phyloP scores from a whole-genome alignment of 2,797 vertebrate species.

The Neosalanx taihuensis region DNA sequence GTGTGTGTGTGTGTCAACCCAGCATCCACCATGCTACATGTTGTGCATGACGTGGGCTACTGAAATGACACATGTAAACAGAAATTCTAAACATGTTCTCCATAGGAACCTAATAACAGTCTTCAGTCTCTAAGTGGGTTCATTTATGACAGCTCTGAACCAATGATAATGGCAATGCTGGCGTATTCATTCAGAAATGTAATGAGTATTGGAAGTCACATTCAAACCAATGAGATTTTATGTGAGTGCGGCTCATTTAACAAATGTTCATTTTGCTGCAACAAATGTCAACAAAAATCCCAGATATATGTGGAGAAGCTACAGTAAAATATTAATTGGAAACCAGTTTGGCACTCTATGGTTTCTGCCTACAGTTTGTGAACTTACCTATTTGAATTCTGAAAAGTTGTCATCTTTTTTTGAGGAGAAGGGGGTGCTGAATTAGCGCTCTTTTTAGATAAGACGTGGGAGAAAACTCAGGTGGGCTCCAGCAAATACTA shows the following conservation, averaged over 20 bases:
- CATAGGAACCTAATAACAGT: constrained; percentile 55
- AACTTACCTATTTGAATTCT: constrained; percentile 10
- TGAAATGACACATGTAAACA: constrained; percentile 40
- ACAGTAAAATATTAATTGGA: no score
- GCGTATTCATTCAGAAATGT: neutral
- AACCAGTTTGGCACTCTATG: no score
- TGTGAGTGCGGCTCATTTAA: no score
- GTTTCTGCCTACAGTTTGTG: no score
- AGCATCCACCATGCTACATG: constrained; percentile 17
- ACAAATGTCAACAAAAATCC: no score
- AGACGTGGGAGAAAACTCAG: constrained; percentile 57
- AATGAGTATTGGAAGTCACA: no score
- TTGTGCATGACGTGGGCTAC: constrained; percentile 22
- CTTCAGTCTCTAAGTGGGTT: constrained; percentile 31
- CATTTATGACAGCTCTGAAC: constrained; percentile 33
- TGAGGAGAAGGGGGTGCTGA: constrained; percentile 11
- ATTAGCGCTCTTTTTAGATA: constrained; percentile 51
- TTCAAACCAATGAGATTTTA: no score
- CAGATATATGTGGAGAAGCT: no score
- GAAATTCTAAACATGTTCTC: constrained; percentile 38
- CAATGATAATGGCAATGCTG: neutral
- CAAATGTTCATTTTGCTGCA: no score
- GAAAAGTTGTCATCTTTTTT: constrained; percentile 40
- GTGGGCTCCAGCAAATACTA: constrained; percentile 57
- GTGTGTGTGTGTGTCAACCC: constrained; percentile 20